Conservation (phyloP, 2,113 vertebrate species). For the Microtus montanus region DNA sequence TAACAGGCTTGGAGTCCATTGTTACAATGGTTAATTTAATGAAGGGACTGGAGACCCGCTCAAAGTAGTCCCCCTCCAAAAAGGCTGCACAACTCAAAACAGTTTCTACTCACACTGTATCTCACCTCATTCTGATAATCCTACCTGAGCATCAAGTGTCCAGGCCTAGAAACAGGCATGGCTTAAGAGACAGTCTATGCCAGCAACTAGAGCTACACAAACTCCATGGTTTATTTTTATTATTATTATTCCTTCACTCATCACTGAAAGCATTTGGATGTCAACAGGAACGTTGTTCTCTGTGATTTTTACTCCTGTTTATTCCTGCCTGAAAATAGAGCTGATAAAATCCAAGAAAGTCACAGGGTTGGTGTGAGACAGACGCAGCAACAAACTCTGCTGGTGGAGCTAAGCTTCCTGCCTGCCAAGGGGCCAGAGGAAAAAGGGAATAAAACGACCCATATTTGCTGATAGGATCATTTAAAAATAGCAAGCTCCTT, state of each 20-base stretch:
- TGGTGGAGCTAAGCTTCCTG: neutral
- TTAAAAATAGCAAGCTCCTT: slow-evolving; percentile 53
- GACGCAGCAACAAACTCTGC: slow-evolving; percentile 40
- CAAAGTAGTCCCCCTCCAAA: neutral
- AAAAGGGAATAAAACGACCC: slow-evolving; percentile 35
- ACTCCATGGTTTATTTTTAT: slow-evolving; percentile 39
- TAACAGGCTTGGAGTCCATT: neutral
- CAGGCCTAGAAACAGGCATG: slow-evolving; percentile 17
- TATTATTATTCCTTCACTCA: slow-evolving; percentile 49
- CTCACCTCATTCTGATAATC: neutral
- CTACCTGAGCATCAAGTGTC: neutral
- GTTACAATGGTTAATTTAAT: slow-evolving; percentile 4
- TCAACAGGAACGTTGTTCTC: slow-evolving; percentile 73
- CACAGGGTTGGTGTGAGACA: slow-evolving; percentile 51
- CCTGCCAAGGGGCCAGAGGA: slow-evolving; percentile 24
- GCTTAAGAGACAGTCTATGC: slow-evolving; percentile 61
- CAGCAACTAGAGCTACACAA: slow-evolving; percentile 66
- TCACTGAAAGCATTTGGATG: slow-evolving; percentile 65
- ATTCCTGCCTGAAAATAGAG: slow-evolving; percentile 65
- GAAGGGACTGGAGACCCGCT: neutral
- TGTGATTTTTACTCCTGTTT: slow-evolving; percentile 60
- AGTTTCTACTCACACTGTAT: neutral
- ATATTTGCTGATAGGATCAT: neutral
- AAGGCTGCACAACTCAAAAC: neutral
- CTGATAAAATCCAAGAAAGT: slow-evolving; percentile 61